These are phyloP conservation scores for Uloborus plumipes DNA, from an alignment of 2,888 invertebrate species.

Conservation along the genomic window DNA sequence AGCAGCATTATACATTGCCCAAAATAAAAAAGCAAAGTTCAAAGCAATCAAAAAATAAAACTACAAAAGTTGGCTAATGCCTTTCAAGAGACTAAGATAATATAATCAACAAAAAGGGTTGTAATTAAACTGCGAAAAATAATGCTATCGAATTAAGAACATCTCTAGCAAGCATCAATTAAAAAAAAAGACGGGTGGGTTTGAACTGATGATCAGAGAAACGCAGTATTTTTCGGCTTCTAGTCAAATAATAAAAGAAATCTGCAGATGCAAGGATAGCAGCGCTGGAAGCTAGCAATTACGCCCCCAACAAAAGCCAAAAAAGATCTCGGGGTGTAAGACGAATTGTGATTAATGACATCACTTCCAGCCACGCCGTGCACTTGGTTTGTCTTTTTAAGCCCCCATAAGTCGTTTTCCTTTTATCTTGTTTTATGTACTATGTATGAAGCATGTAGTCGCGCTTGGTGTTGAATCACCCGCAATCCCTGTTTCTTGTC, in stretches of 20 bases:
- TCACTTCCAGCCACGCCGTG: conserved; percentile 22
- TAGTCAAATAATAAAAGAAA: neutral
- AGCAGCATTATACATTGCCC: too few relatives aligned
- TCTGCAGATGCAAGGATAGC: neutral
- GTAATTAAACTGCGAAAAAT: too few relatives aligned
- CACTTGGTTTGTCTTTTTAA: conserved; percentile 31
- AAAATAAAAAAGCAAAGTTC: too few relatives aligned
- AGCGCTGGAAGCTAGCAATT: neutral
- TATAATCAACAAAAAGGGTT: too few relatives aligned
- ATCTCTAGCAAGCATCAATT: too few relatives aligned
- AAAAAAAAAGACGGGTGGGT: too few relatives aligned
- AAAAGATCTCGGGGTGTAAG: conserved; percentile 10
- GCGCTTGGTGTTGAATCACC: conserved; percentile 47
- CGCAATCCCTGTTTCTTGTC: conserved; percentile 56
- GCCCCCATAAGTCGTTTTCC: conserved; percentile 1
- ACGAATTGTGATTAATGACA: conserved; percentile 56
- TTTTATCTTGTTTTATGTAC: conserved; percentile 29
- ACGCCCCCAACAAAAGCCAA: conserved; percentile 3
- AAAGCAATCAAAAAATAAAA: too few relatives aligned
- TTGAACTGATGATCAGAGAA: too few relatives aligned
- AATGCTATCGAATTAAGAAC: too few relatives aligned
- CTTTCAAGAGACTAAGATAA: too few relatives aligned
- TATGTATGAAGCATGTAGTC: conserved; percentile 22
- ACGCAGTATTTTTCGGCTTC: too few relatives aligned
- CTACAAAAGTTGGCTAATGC: too few relatives aligned